Conservation (phyloP, 2,113 vertebrate species). For the Microcebus griseorufus region DNA sequence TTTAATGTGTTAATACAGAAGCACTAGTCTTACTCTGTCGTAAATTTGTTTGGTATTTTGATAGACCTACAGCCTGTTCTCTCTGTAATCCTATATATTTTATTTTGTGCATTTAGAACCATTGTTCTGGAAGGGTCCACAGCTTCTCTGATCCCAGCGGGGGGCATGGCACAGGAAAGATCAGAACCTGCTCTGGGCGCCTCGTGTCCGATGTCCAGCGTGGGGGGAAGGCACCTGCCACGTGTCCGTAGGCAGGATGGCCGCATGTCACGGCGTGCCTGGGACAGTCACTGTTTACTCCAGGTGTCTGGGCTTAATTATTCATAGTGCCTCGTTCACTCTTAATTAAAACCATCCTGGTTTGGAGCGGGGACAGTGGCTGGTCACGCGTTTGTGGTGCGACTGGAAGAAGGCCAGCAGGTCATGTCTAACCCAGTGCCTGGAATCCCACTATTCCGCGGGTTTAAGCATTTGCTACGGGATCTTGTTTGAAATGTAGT, state of each 20-base stretch:
- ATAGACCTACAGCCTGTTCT: background rate
- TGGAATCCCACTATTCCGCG: background rate
- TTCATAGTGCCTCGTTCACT: background rate
- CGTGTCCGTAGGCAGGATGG: background rate
- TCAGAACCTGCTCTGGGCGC: background rate
- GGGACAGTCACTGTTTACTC: background rate
- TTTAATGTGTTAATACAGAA: conserved; percentile 14
- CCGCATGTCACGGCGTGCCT: accelerated
- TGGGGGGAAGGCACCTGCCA: background rate
- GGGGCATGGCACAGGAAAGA: background rate
- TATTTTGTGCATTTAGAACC: background rate
- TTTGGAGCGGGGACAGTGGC: background rate
- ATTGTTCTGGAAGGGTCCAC: background rate
- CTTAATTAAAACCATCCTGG: background rate
- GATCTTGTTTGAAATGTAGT: background rate
- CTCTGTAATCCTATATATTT: background rate
- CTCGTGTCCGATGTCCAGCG: background rate
- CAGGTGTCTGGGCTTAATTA: background rate
- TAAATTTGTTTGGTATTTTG: background rate
- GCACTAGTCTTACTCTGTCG: too few species aligned
- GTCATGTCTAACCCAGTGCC: background rate
- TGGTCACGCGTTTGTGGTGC: background rate
- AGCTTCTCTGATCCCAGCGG: background rate
- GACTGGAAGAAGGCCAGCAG: background rate
- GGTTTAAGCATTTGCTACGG: background rate